phyloP scores from a whole-genome alignment of 2,888 invertebrate genomes.

The Merodon equestris region DNA sequence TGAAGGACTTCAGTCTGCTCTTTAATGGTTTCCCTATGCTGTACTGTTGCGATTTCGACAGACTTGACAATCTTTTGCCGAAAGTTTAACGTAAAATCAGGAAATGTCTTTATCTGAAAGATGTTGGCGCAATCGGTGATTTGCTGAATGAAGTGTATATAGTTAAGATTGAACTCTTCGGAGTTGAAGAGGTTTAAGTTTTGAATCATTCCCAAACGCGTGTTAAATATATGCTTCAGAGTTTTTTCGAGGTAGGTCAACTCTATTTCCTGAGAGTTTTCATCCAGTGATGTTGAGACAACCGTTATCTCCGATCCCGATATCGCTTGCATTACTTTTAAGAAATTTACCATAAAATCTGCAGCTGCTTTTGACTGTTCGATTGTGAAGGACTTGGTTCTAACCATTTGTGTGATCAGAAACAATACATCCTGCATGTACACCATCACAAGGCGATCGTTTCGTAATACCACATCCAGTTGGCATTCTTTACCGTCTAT shows the following conservation, averaged over 20 bases:
- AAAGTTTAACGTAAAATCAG: conserved; percentile 72
- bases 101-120: conserved; percentile 70
- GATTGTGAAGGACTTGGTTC: conserved; percentile 67
- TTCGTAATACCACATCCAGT: conserved; percentile 70
- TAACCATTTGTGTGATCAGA: conserved; percentile 71
- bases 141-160: conserved; percentile 72
- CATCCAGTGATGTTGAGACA: conserved; percentile 28
- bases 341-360: conserved; percentile 71
- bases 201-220: conserved; percentile 72
- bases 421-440: conserved; percentile 75
- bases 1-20: conserved; percentile 68
- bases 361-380: conserved; percentile 72
- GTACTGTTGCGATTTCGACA: conserved; percentile 70
- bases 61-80: conserved; percentile 75
- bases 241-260: conserved; percentile 70
- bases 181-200: conserved; percentile 72
- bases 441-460: conserved; percentile 74
- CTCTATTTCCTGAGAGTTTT: conserved; percentile 8
- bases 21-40: conserved; percentile 45
- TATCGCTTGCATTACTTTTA: conserved; percentile 64
- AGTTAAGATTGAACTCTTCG: conserved; percentile 71
- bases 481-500: conserved; percentile 70
- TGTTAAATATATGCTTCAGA: conserved; percentile 76
- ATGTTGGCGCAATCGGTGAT: conserved; percentile 72
- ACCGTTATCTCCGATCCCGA: not conserved